phyloP scores from a whole-genome alignment of 2,113 vertebrate genomes.

The Seriola dumerili region DNA sequence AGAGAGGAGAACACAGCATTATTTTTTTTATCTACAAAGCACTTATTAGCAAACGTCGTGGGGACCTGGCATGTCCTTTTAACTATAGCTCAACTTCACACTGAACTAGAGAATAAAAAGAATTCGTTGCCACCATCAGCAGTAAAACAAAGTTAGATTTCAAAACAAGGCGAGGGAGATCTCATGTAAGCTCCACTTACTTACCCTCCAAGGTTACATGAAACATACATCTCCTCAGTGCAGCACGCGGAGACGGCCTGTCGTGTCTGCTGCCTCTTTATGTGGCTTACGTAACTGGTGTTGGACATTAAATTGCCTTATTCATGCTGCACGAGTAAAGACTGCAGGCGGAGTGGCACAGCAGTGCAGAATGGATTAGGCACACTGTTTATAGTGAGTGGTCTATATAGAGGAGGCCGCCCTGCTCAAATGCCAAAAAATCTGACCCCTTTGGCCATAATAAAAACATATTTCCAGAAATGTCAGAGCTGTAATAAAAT shows the following conservation, averaged over 20 bases:
- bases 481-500: not conserved
- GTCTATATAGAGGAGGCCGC: not conserved
- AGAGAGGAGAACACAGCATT: too few species aligned
- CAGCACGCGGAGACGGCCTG: conserved; percentile 26
- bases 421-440: not conserved
- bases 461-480: not conserved
- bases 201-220: conserved; percentile 23
- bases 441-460: not conserved
- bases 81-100: too few species aligned
- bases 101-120: too few species aligned
- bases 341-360: conserved; percentile 22
- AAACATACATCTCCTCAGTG: conserved; percentile 32
- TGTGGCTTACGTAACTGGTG: conserved; percentile 34
- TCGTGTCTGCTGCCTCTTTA: conserved; percentile 39
- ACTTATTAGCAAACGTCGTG: too few species aligned
- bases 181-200: conserved; percentile 14
- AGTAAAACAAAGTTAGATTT: conserved; percentile 8
- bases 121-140: too few species aligned
- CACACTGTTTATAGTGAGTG: conserved; percentile 42
- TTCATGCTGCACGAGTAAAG: conserved; percentile 53
- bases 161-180: not conserved
- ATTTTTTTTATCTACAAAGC: too few species aligned
- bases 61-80: too few species aligned
- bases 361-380: conserved; percentile 43
- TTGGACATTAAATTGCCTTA: conserved; percentile 66